phyloP scores from a whole-genome alignment of 2,888 invertebrate genomes.

The Pheosia gnoma region DNA sequence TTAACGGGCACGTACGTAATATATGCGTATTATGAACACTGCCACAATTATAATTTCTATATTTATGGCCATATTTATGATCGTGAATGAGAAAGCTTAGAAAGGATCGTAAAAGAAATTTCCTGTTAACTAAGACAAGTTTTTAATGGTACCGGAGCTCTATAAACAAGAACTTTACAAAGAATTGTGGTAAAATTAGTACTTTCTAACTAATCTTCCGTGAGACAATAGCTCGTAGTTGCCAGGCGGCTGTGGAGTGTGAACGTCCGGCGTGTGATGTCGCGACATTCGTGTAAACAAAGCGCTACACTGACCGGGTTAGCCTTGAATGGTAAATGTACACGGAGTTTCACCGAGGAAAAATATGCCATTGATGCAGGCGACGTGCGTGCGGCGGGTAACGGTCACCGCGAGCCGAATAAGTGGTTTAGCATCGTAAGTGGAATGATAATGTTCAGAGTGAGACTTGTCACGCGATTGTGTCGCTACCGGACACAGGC shows the following conservation, averaged over 20 bases:
- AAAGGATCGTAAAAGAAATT: neutral
- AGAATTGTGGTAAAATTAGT: slow-evolving; percentile 4
- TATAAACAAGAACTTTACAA: slow-evolving; percentile 11
- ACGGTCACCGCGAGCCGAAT: slow-evolving; percentile 80
- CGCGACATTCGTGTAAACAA: slow-evolving; percentile 72
- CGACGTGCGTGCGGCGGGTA: slow-evolving; percentile 78
- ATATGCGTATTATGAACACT: slow-evolving; percentile 26
- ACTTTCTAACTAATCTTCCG: slow-evolving; percentile 12
- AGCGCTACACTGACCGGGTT: slow-evolving; percentile 80
- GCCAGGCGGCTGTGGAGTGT: slow-evolving; percentile 40
- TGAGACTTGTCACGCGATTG: slow-evolving; percentile 74
- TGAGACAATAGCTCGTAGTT: slow-evolving; percentile 39
- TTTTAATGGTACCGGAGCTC: neutral
- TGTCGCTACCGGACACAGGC: slow-evolving; percentile 63
- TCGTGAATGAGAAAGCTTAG: slow-evolving; percentile 8
- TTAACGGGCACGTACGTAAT: slow-evolving; percentile 19
- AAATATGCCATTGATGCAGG: slow-evolving; percentile 83
- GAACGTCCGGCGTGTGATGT: slow-evolving; percentile 49
- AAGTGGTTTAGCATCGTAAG: slow-evolving; percentile 80
- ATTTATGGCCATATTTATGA: slow-evolving; percentile 18
- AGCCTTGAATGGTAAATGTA: slow-evolving; percentile 81
- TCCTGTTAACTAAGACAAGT: neutral
- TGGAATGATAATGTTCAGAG: slow-evolving; percentile 78
- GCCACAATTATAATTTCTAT: slow-evolving; percentile 29
- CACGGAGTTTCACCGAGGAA: slow-evolving; percentile 77